Conservation (phyloP, 2,888 invertebrate species). For the Leptinotarsa haldemani region DNA sequence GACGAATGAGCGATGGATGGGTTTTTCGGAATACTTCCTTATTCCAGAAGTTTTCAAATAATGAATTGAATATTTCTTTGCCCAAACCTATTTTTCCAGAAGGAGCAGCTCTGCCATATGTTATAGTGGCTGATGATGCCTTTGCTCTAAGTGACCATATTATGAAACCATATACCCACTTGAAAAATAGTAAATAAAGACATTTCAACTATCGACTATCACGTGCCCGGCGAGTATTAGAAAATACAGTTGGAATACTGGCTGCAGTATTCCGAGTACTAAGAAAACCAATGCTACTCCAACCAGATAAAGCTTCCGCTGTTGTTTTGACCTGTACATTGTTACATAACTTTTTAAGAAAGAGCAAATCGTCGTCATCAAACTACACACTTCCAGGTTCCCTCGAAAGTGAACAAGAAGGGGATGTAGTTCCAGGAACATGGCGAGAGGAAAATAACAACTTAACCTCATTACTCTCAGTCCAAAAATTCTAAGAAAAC, state of each 20-base stretch:
- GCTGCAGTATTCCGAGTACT: constrained; percentile 40
- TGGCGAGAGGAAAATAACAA: constrained; percentile 31
- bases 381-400: constrained; percentile 26
- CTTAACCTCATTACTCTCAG: constrained; percentile 22
- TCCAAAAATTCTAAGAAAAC: constrained; percentile 30
- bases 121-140: constrained; percentile 55
- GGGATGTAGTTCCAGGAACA: constrained; percentile 25
- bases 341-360: constrained; percentile 36
- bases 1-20: neutral
- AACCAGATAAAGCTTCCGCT: constrained; percentile 33
- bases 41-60: constrained; percentile 15
- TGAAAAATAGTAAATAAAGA: constrained; percentile 31
- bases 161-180: constrained; percentile 38
- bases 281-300: constrained; percentile 36
- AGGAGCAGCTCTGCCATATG: constrained; percentile 16
- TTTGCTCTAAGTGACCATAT: constrained; percentile 32
- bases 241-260: constrained; percentile 44
- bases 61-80: constrained; percentile 13
- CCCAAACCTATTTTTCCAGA: constrained; percentile 15
- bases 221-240: constrained; percentile 37
- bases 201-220: constrained; percentile 43
- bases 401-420: constrained; percentile 34
- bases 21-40: constrained; percentile 29
- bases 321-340: constrained; percentile 28
- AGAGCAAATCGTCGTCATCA: constrained; percentile 23